Percentiles rank a stretch among this genome's conserved stretches.
Evolutionary conservation across 1,140 invertebrate species (phyloP).

Genomic region (Brachystomella parvula): DNA sequence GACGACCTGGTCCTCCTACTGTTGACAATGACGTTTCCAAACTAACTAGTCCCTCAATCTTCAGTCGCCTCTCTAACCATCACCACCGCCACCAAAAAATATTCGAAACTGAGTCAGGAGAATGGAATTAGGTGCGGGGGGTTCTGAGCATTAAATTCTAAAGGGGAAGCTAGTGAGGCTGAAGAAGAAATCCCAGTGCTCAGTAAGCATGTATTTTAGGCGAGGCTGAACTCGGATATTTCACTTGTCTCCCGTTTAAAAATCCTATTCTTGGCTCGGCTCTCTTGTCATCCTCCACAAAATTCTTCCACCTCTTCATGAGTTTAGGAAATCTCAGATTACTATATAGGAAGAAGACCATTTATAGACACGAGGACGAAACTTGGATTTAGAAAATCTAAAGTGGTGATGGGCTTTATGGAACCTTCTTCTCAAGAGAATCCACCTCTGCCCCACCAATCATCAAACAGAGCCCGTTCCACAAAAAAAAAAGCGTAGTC

Average conservation of each 20-base stretch:
- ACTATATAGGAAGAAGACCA: slow-evolving; percentile 36
- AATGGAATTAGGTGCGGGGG: not conserved
- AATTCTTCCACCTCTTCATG: slow-evolving; percentile 26
- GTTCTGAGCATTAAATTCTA: not conserved
- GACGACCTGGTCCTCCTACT: not conserved
- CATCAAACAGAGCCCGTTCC: not conserved
- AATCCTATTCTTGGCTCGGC: slow-evolving; percentile 30
- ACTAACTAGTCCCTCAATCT: not conserved
- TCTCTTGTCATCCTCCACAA: slow-evolving; percentile 9
- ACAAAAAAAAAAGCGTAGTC: not conserved
- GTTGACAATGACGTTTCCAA: not conserved
- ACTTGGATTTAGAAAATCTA: not conserved
- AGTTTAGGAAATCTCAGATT: slow-evolving; percentile 33
- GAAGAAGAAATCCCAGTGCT: not conserved
- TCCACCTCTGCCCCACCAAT: not conserved
- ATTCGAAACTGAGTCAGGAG: not conserved
- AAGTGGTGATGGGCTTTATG: not conserved
- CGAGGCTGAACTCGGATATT: too few species aligned
- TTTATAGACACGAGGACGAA: slow-evolving; percentile 33
- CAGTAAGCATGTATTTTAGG: too few species aligned
- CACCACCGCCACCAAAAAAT: not conserved
- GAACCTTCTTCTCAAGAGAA: not conserved
- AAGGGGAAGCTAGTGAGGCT: not conserved
- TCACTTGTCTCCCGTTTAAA: not conserved
- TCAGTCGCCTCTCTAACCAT: not conserved